phyloP scores from a whole-genome alignment of 2,113 vertebrate genomes.

The Willisornis vidua region DNA sequence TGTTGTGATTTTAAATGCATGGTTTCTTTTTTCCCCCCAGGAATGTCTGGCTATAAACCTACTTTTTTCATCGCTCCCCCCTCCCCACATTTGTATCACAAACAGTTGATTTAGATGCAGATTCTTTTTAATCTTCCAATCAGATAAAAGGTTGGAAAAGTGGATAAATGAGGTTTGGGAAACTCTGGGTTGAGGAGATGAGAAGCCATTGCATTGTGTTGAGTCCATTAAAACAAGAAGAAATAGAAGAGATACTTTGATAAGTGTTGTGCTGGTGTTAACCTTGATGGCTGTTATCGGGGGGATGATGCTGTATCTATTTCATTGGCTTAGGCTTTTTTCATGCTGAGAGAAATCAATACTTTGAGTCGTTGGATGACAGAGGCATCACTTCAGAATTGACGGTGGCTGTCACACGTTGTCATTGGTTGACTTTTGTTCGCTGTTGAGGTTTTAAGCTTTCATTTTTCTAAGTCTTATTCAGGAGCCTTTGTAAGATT shows the following conservation, averaged over 20 bases:
- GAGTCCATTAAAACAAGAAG: constrained; percentile 88
- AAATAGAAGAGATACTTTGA: constrained; percentile 87
- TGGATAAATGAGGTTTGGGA: constrained; percentile 60
- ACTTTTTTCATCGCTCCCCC: accelerated
- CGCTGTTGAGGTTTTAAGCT: constrained; percentile 91
- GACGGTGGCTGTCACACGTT: constrained; percentile 92
- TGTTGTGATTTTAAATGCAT: neutral
- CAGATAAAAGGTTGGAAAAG: constrained; percentile 65
- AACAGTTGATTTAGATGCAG: constrained; percentile 61
- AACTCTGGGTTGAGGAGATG: constrained; percentile 73
- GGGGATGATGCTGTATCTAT: constrained; percentile 82
- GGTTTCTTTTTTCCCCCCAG: neutral
- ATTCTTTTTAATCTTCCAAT: constrained; percentile 62
- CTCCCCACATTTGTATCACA: neutral
- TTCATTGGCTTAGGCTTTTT: constrained; percentile 86
- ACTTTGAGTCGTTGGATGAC: constrained; percentile 86
- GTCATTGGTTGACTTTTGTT: constrained; percentile 96
- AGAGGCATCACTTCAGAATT: constrained; percentile 95
- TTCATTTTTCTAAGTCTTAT: constrained; percentile 91
- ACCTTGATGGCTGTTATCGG: constrained; percentile 90
- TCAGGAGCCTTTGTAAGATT: constrained; percentile 82
- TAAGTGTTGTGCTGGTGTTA: constrained; percentile 94
- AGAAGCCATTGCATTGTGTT: constrained; percentile 81
- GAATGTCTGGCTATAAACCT: neutral
- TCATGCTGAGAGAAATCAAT: constrained; percentile 92